Conservation (phyloP, 23 tunicate species). For the Phallusia fumigata region DNA sequence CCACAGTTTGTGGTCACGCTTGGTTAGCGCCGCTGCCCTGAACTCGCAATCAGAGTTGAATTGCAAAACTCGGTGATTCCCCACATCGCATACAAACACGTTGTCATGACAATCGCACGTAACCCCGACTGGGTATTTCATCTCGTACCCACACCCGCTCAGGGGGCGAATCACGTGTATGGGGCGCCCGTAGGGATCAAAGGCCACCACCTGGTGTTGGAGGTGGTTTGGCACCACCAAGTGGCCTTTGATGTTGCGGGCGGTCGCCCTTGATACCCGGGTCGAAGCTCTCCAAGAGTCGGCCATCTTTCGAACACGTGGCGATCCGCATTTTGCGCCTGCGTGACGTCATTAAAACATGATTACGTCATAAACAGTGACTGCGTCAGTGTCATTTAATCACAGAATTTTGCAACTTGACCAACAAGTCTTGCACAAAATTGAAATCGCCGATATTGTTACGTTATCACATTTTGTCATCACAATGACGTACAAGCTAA, state of each 20-base stretch:
- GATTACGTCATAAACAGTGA: neutral
- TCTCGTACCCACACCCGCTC: slow-evolving; percentile 21
- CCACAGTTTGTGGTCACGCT: slow-evolving; percentile 47
- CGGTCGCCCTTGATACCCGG: slow-evolving; percentile 41
- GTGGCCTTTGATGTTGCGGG: slow-evolving; percentile 51
- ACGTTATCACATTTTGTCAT: no score
- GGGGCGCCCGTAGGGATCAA: slow-evolving; percentile 52
- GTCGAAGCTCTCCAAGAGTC: slow-evolving; percentile 13
- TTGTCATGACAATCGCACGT: slow-evolving; percentile 68
- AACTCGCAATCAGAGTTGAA: slow-evolving; percentile 30
- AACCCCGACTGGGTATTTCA: slow-evolving; percentile 70
- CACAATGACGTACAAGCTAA: no score
- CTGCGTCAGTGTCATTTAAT: no score
- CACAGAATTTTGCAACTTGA: no score
- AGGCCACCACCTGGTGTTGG: slow-evolving; percentile 43
- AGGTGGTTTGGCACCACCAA: slow-evolving; percentile 67
- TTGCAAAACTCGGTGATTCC: slow-evolving; percentile 18
- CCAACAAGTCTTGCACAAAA: no score
- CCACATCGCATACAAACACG: slow-evolving; percentile 64
- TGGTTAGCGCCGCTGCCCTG: slow-evolving; percentile 30
- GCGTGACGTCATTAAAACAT: neutral
- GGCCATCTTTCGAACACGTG: slow-evolving; percentile 42
- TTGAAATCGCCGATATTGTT: no score
- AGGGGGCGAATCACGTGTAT: slow-evolving; percentile 30
- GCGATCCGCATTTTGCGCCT: slow-evolving; percentile 56